Evolutionary conservation across 2,888 invertebrate species (phyloP), one percentile per base, ranked within the genome.

Genomic region (Andricus quercusramuli): DNA sequence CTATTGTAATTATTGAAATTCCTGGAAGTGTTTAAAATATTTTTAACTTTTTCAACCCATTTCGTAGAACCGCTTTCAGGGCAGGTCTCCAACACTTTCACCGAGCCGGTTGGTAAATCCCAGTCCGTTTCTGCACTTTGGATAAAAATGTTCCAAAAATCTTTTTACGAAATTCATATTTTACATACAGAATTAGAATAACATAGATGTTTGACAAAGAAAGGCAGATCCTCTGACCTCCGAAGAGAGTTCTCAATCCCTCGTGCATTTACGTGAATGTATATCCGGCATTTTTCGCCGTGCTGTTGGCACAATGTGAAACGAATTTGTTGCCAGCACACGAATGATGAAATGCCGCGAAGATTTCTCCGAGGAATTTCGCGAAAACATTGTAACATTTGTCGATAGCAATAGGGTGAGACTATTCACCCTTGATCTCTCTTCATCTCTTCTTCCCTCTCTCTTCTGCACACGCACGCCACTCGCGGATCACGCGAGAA

Each of bases 321-420:
- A 64, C 41, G 64, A 77, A 64, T 92, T 90, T 88, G 86, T 88
- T 85, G 86, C 85, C 82, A 84, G 83, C 80, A 80, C 65, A 84
- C 79, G 82, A 88, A 88, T 90, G 92, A 91, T 92, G 90, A 90
- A 91, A 89, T 85, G 89, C 89, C 85, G 82, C 82, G 90, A 90
- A 92, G 92, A 92, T 92, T 92, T 92, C 92, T 92, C 92, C 87
- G 87, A 91, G 92, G 92, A 90, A 90, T 92, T 91, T 85, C 78
- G 81, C 80, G 74, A 80, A 80, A 83, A 83, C 81, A 83, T 84
- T 83, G 87, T 84, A 80, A 81, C 84, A 82, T 83, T 86, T 85
- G 82, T 85, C 87, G 86, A 88, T 87, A 82, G 82, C 83, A 85
- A 83, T 79, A 83, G 82, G 80, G 83, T 79, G 83, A 78, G 81